Evolutionary conservation across 1,140 invertebrate species (phyloP).

Genomic region (Drosophila paulistorum): DNA sequence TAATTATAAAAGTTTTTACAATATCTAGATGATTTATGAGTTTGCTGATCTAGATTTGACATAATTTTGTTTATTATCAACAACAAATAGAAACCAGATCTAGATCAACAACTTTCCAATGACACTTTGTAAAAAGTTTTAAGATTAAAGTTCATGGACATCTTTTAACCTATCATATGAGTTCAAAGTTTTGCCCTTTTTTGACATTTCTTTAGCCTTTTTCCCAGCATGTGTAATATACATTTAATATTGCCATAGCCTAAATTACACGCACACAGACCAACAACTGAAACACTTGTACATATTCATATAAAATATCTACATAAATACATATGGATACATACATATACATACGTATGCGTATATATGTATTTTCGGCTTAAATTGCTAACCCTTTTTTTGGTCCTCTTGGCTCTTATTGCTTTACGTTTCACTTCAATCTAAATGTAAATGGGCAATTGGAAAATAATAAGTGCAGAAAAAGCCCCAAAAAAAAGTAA

Average conservation of each 20-base stretch:
- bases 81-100: not conserved
- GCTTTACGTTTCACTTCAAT: slow-evolving; percentile 58
- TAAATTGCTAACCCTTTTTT: slow-evolving; percentile 27
- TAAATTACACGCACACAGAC: not conserved
- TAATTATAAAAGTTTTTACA: not conserved
- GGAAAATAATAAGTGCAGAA: slow-evolving; percentile 39
- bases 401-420: slow-evolving; percentile 29
- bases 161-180: no score
- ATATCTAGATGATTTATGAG: not conserved
- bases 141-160: not conserved
- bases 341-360: slow-evolving; percentile 13
- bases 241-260: not conserved
- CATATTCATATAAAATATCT: slow-evolving; percentile 8
- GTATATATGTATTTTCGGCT: not conserved
- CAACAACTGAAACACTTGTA: not conserved
- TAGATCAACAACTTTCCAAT: not conserved
- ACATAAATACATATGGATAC: not conserved
- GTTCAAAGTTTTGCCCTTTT: slow-evolving; percentile 1
- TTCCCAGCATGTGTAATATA: not conserved
- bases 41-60: not conserved
- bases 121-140: not conserved
- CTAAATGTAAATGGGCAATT: slow-evolving; percentile 77
- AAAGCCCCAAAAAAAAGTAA: slow-evolving; percentile 19
- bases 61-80: no score
- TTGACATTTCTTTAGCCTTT: not conserved